Evolutionary conservation across 2,888 invertebrate genomes (phyloP).

Genomic region (Cancer borealis): DNA sequence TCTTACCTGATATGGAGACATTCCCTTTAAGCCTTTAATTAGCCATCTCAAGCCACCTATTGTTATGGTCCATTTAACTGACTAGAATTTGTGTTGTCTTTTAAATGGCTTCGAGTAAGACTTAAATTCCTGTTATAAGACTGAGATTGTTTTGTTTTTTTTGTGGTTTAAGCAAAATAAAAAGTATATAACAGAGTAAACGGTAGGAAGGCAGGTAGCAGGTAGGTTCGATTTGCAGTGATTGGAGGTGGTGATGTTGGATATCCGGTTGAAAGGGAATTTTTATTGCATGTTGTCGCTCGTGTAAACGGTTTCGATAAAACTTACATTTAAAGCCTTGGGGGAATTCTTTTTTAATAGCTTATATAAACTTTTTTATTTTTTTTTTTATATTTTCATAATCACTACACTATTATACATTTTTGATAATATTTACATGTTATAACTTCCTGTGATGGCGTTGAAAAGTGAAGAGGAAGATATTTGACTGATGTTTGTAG

Average conservation of each 20-base stretch:
- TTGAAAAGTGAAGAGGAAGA: too few species aligned
- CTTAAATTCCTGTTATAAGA: too few species aligned
- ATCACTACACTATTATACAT: background rate
- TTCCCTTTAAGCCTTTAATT: background rate
- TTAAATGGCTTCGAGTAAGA: too few species aligned
- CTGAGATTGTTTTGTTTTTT: too few species aligned
- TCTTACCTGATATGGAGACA: background rate
- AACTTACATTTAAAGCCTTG: background rate
- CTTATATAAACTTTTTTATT: background rate
- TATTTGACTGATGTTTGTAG: background rate
- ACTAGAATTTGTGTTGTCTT: too few species aligned
- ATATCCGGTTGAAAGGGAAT: constrained; percentile 23
- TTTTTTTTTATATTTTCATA: background rate
- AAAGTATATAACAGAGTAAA: background rate
- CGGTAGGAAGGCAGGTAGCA: background rate
- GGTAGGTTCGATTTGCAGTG: background rate
- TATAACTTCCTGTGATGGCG: too few species aligned
- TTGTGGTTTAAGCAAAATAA: background rate
- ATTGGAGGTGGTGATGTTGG: background rate
- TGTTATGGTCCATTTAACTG: too few species aligned
- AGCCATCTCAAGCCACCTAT: background rate
- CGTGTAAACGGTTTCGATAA: constrained; percentile 17
- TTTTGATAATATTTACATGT: too few species aligned
- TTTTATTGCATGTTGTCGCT: constrained; percentile 11
- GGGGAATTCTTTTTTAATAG: background rate